These are phyloP conservation scores for Pavo muticus DNA, from an alignment of 2,113 vertebrate genomes.

Conservation along the genomic window DNA sequence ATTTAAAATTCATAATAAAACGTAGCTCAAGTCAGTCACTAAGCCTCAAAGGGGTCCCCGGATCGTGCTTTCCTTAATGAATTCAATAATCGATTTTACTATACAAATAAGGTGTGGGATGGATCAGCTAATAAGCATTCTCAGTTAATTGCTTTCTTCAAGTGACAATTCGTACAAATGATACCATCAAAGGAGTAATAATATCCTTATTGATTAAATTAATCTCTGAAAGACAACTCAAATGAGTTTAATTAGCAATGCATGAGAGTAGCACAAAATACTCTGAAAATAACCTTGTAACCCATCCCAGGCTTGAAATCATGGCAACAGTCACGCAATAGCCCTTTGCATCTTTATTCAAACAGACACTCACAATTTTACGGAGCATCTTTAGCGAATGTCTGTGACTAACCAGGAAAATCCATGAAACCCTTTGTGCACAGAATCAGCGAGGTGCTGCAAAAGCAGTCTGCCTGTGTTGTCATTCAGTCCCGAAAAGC, in stretches of 20 bases:
- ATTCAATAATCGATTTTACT: conserved; percentile 51
- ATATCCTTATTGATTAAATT: conserved; percentile 75
- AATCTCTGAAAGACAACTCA: conserved; percentile 59
- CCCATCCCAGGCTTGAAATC: background rate
- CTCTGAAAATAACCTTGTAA: conserved; percentile 25
- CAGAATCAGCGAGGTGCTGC: background rate
- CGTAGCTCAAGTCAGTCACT: background rate
- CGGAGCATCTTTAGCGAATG: background rate
- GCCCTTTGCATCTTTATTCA: background rate
- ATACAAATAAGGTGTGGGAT: conserved; percentile 55
- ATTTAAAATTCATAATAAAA: background rate
- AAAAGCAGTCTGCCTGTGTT: background rate
- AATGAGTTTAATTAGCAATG: conserved; percentile 67
- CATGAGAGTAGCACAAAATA: conserved; percentile 27
- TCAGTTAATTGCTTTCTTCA: conserved; percentile 63
- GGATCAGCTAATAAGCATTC: conserved; percentile 67
- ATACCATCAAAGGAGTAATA: conserved; percentile 72
- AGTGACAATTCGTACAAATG: conserved; percentile 69
- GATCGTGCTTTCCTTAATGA: conserved; percentile 53
- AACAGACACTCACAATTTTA: background rate
- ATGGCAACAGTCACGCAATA: background rate
- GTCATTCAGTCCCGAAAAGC: background rate
- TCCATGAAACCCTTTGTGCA: background rate
- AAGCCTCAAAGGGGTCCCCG: conserved; percentile 39
- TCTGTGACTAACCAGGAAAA: background rate